Evolutionary conservation across 2,888 invertebrate genomes (phyloP).

Genomic region (Panzeria rudis): DNA sequence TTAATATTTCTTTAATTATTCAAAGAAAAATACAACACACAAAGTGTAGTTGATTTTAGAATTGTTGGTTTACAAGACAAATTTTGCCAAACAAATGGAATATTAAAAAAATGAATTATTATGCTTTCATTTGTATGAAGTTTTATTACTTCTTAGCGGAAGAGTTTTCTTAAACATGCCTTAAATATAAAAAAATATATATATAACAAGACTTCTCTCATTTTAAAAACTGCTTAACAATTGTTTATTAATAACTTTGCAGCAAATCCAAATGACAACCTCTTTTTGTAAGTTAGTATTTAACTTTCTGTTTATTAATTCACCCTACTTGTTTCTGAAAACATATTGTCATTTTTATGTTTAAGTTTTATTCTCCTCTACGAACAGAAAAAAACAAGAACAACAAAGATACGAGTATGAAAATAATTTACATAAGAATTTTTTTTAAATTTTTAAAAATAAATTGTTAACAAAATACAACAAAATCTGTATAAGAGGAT

Average conservation of each 20-base stretch:
- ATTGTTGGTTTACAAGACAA: conserved; percentile 7
- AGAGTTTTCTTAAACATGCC: conserved; percentile 17
- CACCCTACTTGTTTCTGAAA: background rate
- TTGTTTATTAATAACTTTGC: background rate
- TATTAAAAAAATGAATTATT: background rate
- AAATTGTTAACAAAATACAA: conserved; percentile 4
- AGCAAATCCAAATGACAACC: conserved; percentile 5
- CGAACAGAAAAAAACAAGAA: background rate
- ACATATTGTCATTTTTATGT: background rate
- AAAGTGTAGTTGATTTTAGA: conserved; percentile 29
- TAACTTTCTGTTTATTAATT: background rate
- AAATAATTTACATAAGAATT: background rate
- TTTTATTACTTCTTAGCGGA: background rate
- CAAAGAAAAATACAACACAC: conserved; percentile 38
- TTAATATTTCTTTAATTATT: conserved; percentile 29
- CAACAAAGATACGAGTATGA: background rate
- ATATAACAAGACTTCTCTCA: background rate
- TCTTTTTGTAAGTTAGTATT: background rate
- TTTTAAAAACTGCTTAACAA: background rate
- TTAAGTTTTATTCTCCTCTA: background rate
- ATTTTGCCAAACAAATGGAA: conserved; percentile 14
- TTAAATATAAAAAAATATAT: conserved; percentile 3
- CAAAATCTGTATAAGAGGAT: background rate
- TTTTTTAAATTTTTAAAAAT: background rate
- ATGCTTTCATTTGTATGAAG: background rate